phyloP scores from a whole-genome alignment of 2,888 invertebrate species.

The Tetragnatha montana region DNA sequence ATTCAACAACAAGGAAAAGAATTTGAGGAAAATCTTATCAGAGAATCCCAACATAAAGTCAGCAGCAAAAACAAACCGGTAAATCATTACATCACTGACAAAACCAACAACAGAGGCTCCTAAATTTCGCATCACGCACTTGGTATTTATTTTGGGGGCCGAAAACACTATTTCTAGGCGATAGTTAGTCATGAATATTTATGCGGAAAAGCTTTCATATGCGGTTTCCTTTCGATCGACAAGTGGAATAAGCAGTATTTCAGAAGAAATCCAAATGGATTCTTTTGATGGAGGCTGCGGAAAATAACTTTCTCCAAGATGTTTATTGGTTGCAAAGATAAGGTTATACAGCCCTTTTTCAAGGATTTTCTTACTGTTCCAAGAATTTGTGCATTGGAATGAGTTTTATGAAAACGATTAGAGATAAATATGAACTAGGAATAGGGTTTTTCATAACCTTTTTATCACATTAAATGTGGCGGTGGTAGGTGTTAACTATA shows the following conservation, averaged over 20 bases:
- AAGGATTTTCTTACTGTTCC: too few relatives aligned
- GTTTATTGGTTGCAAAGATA: not conserved
- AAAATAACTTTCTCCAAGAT: not conserved
- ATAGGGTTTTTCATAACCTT: too few relatives aligned
- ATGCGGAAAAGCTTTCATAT: not conserved
- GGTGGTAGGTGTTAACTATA: too few relatives aligned
- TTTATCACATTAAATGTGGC: too few relatives aligned
- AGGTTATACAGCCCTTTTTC: too few relatives aligned
- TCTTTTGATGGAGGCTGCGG: not conserved
- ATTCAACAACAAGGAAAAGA: too few relatives aligned
- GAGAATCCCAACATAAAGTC: not conserved
- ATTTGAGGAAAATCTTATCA: too few relatives aligned
- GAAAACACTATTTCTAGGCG: not conserved
- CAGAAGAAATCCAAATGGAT: not conserved
- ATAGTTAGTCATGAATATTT: conserved; percentile 1
- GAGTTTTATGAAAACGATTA: too few relatives aligned
- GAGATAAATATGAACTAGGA: too few relatives aligned
- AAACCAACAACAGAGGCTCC: not conserved
- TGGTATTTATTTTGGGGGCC: not conserved
- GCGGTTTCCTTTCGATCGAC: conserved; percentile 1
- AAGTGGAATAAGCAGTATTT: not conserved
- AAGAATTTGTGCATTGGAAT: too few relatives aligned
- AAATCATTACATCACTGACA: not conserved
- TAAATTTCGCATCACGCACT: not conserved
- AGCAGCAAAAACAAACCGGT: not conserved